Base-by-base conservation (phyloP, 2,113 vertebrate species). In the Toxotes jaculatrix region DNA sequence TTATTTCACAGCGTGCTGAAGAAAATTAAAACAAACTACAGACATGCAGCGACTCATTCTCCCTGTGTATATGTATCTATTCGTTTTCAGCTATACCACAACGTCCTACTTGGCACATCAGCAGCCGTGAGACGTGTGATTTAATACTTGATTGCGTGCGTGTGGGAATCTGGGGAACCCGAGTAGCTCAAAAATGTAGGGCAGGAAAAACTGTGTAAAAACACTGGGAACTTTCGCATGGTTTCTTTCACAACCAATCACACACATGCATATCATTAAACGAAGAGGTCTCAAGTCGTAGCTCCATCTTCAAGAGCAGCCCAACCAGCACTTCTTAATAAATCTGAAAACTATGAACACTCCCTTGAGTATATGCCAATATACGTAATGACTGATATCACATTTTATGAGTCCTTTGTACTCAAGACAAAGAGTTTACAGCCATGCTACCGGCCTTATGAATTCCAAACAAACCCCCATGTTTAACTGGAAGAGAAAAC, bases 81-180 rank as follows among this genome's bases (percentile, higher is more conserved):
- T 80, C 40, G 73, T 80, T 78, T 88, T 62, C 72, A 69, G 60
- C 43, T 45, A 63, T 66, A 84, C 62, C n/a, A 72, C 57, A 89
- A 84, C 68, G 88, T 89, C 78, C 55, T 73, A 74, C 76, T 80
- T 87, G 82, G 89, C 62, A 79, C 56, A 38, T 60, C 56, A 71
- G 77, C 76, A 27, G 76, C 45, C 10, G 2, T 36, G 66, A 80
- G 76, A 91, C 86, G 6, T 55, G 66, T 82, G 78, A 91, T 87
- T 80, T 66, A 84, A 93, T 86, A 85, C 68, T 84, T 82, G 67
- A 89, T 53, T 83, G 83, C 80, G 85, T 64, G 60, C 77, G 77
- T 87, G 79, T 91, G 87, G 85, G 73, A 83, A 85, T 76, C 85
- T 77, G 61, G 82, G 74, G 81, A 63, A 76, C 77, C 79, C 60